Conservation (phyloP, 2,888 invertebrate genomes). For the Criorhina ranunculi region DNA sequence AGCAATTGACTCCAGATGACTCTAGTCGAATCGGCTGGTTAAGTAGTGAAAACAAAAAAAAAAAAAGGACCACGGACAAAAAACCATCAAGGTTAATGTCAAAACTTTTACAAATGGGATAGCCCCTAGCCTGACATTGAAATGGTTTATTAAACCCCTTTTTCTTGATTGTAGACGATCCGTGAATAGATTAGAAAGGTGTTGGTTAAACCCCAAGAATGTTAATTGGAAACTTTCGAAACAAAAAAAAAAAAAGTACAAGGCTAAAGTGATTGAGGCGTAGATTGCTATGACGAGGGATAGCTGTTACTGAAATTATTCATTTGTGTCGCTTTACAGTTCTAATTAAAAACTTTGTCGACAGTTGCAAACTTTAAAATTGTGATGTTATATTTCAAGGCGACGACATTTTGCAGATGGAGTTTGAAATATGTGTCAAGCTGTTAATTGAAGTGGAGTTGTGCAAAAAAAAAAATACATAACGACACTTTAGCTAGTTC, state of each 20-base stretch:
- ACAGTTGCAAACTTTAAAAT: too few species aligned
- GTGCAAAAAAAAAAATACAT: too few species aligned
- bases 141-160: background rate
- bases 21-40: background rate
- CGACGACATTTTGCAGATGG: too few species aligned
- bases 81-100: background rate
- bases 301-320: background rate
- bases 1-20: slow-evolving; percentile 10
- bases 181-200: background rate
- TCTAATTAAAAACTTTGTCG: background rate
- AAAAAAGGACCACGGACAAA: background rate
- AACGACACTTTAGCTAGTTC: too few species aligned
- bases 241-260: too few species aligned
- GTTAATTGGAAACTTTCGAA: background rate
- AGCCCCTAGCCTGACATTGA: background rate
- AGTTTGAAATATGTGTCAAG: too few species aligned
- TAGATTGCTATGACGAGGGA: too few species aligned
- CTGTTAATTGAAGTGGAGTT: too few species aligned
- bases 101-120: background rate
- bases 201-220: background rate
- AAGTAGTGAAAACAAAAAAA: background rate
- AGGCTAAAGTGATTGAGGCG: too few species aligned
- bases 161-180: background rate
- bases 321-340: background rate
- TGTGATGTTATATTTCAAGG: too few species aligned